phyloP scores from a whole-genome alignment of 92 coral and sea anemone species.

The Micromussa lordhowensis region DNA sequence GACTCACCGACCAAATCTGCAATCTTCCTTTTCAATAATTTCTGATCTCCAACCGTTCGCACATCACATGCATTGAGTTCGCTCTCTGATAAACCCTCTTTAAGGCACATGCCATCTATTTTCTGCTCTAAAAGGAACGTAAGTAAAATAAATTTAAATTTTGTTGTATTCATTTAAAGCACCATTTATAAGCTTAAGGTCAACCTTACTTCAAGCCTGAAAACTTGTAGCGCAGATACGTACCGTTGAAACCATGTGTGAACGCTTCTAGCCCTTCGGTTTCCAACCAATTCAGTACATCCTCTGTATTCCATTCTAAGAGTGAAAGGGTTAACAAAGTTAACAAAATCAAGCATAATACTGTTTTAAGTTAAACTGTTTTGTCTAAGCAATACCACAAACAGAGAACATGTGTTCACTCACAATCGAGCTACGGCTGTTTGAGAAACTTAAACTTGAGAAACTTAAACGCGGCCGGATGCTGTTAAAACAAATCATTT shows the following conservation, averaged over 20 bases:
- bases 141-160: background rate
- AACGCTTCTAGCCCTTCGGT: background rate
- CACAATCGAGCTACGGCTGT: background rate
- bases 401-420: conserved; percentile 19
- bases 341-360: background rate
- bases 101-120: conserved; percentile 35
- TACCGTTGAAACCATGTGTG: background rate
- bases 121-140: conserved; percentile 34
- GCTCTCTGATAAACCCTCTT: conserved; percentile 39
- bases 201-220: background rate
- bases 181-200: background rate
- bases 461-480: background rate
- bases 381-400: background rate
- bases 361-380: background rate
- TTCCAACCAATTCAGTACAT: background rate
- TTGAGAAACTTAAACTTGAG: conserved; percentile 6
- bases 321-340: background rate
- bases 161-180: background rate
- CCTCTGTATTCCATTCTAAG: conserved; percentile 4
- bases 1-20: background rate
- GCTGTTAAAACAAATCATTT: conserved; percentile 13
- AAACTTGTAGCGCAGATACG: too few species aligned
- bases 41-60: conserved; percentile 38
- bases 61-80: conserved; percentile 40
- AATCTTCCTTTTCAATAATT: conserved; percentile 45